These are phyloP conservation scores for Nasonovia ribisnigri DNA, from an alignment of 2,888 invertebrate species.

Conservation along the genomic window DNA sequence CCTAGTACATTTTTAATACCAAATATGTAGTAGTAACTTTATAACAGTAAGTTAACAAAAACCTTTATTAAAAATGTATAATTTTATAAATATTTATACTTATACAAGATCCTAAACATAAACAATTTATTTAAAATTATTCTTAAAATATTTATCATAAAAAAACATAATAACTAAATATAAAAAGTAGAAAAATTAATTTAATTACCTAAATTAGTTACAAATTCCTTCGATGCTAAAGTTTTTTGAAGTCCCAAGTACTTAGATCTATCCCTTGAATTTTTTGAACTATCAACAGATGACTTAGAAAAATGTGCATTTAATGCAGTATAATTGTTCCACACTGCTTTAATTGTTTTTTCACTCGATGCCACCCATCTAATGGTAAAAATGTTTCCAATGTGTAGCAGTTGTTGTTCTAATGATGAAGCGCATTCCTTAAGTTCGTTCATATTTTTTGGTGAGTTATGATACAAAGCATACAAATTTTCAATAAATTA, in stretches of 20 bases:
- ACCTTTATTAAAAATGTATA: no score
- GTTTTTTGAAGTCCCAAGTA: neutral
- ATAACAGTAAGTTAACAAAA: no score
- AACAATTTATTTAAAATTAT: neutral
- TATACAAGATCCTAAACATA: no score
- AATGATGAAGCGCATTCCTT: neutral
- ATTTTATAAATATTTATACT: no score
- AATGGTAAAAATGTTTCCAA: neutral
- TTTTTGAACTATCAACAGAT: neutral
- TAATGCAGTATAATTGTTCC: constrained; percentile 21
- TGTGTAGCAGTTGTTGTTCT: neutral
- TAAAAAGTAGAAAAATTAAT: neutral
- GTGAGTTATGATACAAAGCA: neutral
- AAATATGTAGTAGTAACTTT: no score
- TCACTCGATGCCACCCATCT: neutral
- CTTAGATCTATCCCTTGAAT: constrained; percentile 15
- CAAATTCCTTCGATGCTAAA: constrained; percentile 8
- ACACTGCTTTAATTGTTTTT: neutral
- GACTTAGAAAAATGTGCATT: constrained; percentile 20
- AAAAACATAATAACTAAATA: neutral
- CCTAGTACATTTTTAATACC: no score
- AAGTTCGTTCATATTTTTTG: neutral
- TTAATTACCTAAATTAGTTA: neutral
- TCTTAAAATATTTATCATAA: neutral
- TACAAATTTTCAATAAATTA: neutral